Evolutionary conservation across 2,113 vertebrate species (phyloP).

Genomic region (Cochlearius cochlearius): DNA sequence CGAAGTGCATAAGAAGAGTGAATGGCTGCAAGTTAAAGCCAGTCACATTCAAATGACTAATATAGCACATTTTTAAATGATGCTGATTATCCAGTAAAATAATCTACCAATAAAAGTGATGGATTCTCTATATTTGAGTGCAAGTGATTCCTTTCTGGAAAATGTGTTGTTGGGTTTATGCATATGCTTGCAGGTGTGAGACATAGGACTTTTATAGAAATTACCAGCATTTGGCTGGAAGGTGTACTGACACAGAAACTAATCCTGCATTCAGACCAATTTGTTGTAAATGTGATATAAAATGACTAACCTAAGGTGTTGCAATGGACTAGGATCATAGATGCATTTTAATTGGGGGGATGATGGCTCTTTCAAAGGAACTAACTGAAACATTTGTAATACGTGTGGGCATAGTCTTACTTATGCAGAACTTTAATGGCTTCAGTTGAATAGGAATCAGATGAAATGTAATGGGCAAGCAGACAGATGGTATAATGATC

Average conservation of each 20-base stretch:
- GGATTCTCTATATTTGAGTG: not conserved
- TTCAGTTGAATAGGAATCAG: not conserved
- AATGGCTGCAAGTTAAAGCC: not conserved
- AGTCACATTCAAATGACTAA: not conserved
- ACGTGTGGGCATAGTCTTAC: not conserved
- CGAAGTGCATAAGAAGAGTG: not conserved
- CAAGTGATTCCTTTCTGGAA: not conserved
- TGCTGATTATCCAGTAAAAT: not conserved
- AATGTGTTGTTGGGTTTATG: not conserved
- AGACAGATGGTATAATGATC: not conserved
- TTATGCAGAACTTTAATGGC: not conserved
- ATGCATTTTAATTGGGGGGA: fast-evolving
- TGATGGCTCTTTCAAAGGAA: not conserved
- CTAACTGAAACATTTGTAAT: not conserved
- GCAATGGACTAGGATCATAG: not conserved
- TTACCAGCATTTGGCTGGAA: not conserved
- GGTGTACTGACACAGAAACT: not conserved
- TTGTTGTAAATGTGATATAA: not conserved
- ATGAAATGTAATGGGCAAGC: not conserved
- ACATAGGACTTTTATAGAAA: not conserved
- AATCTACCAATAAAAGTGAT: not conserved
- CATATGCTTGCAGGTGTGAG: not conserved
- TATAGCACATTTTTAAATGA: not conserved
- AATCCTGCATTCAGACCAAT: not conserved
- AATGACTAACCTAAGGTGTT: not conserved